Evolutionary conservation across 2,113 vertebrate genomes (phyloP), one percentile per base, ranked within the genome.

Genomic region (Ploceus nigricollis): DNA sequence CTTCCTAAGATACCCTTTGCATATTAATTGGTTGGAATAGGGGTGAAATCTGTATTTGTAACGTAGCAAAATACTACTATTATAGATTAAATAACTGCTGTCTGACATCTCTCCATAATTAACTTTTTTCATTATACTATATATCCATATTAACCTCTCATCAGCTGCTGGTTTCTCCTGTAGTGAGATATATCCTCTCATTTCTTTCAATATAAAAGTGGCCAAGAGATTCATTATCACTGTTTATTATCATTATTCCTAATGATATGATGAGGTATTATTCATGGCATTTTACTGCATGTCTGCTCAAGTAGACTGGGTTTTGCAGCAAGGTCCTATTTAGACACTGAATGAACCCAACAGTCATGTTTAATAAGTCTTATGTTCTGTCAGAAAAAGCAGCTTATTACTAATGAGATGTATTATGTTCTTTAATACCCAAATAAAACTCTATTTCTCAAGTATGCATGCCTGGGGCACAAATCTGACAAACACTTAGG

Each of bases 341-440:
- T 73, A 91, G 70, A 91, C 75, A 71, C 3, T 47, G 72, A 91
- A 82, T 63, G 87, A 96, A 94, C 47, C 18, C 63, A 93, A 64
- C 63, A 93, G 58, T 94, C 69, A 31, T 70, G 63, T 82, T 96
- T 96, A 94, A n/a, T 79, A 95, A 97, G 31, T 80, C 79, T 91
- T 79, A 63, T 44, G 64, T 76, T 87, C 87, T 51, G 93, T 95
- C 73, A 89, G 94, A 53, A 77, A 93, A 89, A 77, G 64, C 42
- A 93, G 70, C 84, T 97, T 93, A 91, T 87, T 84, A 85, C 84
- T 95, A 84, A 92, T 83, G 87, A 95, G 80, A 96, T 87, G 94
- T 94, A 92, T 75, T 89, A 61, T 89, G 90, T 70, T 96, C 50
- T 84, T 85, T 90, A 92, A 87, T 96, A 50, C 79, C 68, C 79